Base-by-base conservation (phyloP, 2,888 invertebrate species). In the Diloba caeruleocephala region DNA sequence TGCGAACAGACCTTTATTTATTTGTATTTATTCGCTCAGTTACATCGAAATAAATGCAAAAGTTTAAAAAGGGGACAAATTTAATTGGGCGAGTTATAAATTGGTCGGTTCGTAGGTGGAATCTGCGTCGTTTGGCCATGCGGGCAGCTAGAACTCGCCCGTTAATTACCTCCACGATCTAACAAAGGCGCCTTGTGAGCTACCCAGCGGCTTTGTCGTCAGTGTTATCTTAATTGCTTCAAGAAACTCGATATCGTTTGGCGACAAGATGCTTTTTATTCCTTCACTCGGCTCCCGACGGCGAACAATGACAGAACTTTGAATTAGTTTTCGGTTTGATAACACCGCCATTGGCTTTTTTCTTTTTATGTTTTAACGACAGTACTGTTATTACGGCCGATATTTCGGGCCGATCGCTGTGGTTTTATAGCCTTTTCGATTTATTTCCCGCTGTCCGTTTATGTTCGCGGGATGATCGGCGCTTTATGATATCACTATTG, bases 191-290 rank as follows among this genome's bases (percentile, higher is more conserved):
- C 71, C 72, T 64, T 59, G 61, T 76, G 74, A 65, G 74, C 78
- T 67, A 84, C 82, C 79, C 81, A 75, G 76, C 78, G 82, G 82
- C 86, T 81, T 90, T 89, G 89, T 88, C 86, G 78, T 81, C 83
- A 84, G 87, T 87, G 89, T 91, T 90, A 91, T 90, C 91, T 90
- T 91, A 92, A 92, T 91, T 90, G 89, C 90, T 91, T 89, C 82
- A 86, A 88, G 91, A 90, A 92, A 90, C 89, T 91, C 89, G 86
- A 90, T 91, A 90, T 89, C 90, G 88, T 87, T 90, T 82, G 85
- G 85, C 86, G 88, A 91, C 90, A 90, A 88, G 88, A 88, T 89
- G 89, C 86, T 90, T 90, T 90, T 91, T 90, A 89, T 89, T 84
- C 85, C 80, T 82, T 67, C 78, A 77, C 79, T 78, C 77, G 72